phyloP scores from a whole-genome alignment of 2,888 invertebrate species.

The Eledona agricola region DNA sequence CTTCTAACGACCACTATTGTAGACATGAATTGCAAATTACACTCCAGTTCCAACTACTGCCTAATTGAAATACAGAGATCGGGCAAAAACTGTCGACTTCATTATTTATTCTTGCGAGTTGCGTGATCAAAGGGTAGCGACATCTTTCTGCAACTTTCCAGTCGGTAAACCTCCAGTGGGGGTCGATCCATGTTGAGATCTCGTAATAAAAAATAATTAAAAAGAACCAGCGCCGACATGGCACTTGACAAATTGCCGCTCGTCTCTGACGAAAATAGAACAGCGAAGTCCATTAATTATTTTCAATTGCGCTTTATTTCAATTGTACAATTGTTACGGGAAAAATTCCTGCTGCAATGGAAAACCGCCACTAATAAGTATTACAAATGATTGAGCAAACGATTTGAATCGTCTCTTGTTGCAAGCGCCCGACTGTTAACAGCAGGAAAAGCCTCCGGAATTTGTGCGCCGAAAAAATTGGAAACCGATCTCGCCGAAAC shows the following conservation, averaged over 20 bases:
- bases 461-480: too few relatives aligned
- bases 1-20: slow-evolving; percentile 6
- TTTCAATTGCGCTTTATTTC: neutral
- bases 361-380: too few relatives aligned
- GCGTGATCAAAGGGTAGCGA: slow-evolving; percentile 5
- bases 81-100: slow-evolving; percentile 7
- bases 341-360: neutral
- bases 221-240: slow-evolving; percentile 3
- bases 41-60: neutral
- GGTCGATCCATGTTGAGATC: neutral
- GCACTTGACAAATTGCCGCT: slow-evolving; percentile 10
- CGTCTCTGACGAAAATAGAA: slow-evolving; percentile 7
- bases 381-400: neutral
- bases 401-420: neutral
- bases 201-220: slow-evolving; percentile 4
- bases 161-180: too few relatives aligned
- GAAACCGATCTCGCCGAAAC: neutral
- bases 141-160: slow-evolving; percentile 2
- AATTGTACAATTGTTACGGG: neutral
- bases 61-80: slow-evolving; percentile 9
- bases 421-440: too few relatives aligned
- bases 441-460: too few relatives aligned
- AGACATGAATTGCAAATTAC: slow-evolving; percentile 17
- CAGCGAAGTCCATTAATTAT: slow-evolving; percentile 7
- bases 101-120: slow-evolving; percentile 5